Percentiles rank a stretch among this genome's conserved stretches.
Evolutionary conservation across 2,797 vertebrate genomes (phyloP).

Genomic region (Thripadectes ignobilis): DNA sequence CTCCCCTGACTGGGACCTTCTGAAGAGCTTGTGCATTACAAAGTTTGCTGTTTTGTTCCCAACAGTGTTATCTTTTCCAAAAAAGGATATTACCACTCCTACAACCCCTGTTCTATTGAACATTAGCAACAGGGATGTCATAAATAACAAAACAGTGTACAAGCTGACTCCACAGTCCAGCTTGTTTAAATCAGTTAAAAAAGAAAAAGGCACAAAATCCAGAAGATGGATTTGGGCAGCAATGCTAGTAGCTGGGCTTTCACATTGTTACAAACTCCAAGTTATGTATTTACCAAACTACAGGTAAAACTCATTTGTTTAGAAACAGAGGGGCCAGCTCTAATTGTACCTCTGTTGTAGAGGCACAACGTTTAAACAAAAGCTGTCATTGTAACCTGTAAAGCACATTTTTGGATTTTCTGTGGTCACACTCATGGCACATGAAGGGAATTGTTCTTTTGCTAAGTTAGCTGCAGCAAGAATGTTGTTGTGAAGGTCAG

Average conservation of each 20-base stretch:
- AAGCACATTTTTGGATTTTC: background rate
- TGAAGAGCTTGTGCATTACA: background rate
- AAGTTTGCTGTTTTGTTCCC: background rate
- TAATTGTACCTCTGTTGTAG: background rate
- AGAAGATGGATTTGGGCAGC: background rate
- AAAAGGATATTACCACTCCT: background rate
- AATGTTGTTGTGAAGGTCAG: background rate
- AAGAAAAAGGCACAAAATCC: background rate
- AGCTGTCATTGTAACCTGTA: background rate
- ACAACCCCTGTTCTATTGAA: background rate
- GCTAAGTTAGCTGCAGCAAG: background rate
- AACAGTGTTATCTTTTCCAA: background rate
- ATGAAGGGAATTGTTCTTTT: background rate
- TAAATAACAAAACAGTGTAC: background rate
- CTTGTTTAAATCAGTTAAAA: background rate
- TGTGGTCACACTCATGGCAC: accelerated
- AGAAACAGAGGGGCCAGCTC: background rate
- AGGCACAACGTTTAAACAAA: background rate
- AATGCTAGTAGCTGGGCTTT: background rate
- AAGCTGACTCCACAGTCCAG: background rate
- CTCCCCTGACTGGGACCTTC: background rate
- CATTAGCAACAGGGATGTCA: background rate
- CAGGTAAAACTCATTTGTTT: background rate
- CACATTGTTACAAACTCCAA: background rate
- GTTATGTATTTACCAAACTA: background rate